Evolutionary conservation across 2,797 vertebrate species (phyloP), one percentile per base, ranked within the genome.

Genomic region (Ibycter americanus): DNA sequence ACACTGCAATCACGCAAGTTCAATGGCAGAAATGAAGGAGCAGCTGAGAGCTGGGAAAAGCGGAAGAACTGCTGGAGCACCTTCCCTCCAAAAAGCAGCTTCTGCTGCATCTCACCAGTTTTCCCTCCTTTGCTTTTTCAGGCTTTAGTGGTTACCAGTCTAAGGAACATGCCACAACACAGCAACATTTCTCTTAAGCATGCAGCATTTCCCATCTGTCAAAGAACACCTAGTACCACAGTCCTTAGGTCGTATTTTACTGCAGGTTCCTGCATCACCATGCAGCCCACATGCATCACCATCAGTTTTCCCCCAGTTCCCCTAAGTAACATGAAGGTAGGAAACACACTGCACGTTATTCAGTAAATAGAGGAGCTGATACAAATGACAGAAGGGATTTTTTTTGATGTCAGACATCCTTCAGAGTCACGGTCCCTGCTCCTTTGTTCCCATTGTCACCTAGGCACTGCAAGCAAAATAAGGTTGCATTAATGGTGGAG

Each of bases 161-260:
- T 11, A 16, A 54, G 44, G 51, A n/a, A 31, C 31, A 3, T 1
- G 3, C 63, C 49, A 5, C 10, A n/a, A 18, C 61, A 7, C 46
- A 22, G 55, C 34, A 12, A 13, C 29, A 0, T 8, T 12, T 36
- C 54, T n/a, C 77, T 31, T 3, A 5, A 15, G n/a, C 25, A 4
- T 1, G 3, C 29, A 2, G 22, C 0, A 0, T 20, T 18, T 54
- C 46, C 34, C 31, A 5, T 6, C 7, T 42, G 21, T 42, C 8
- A 0, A 22, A 20, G 32, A 1, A 6, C 73, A 4, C 6, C 18
- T 3, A 1, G 18, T 7, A 8, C 18, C 26, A 1, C 59, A 7
- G 29, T 4, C 66, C 59, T 22, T 4, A 29, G 67, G 34, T 74
- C 40, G 1, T 1, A 1, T 5, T 2, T 19, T 2, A 2, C 62